Conservation (phyloP, 2,888 invertebrate genomes). For the Ditula angustiorana region DNA sequence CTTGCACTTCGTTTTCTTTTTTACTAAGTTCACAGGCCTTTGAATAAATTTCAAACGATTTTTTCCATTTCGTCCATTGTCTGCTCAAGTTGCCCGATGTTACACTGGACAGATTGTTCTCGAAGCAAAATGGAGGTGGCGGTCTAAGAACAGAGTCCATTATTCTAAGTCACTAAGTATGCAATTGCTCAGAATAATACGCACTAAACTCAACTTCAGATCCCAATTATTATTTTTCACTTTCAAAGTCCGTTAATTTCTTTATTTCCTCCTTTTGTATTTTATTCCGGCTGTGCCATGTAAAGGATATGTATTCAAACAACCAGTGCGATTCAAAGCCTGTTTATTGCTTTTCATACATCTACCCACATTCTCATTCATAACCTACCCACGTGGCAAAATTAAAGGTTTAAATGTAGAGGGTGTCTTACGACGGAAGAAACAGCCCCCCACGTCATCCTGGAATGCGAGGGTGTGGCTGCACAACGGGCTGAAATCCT, state of each 20-base stretch:
- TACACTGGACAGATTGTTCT: conserved; percentile 18
- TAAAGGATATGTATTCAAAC: background rate
- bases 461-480: no score
- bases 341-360: background rate
- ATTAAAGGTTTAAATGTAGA: no score
- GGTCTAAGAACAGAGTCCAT: conserved; percentile 34
- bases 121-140: conserved; percentile 29
- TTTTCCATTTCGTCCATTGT: conserved; percentile 11
- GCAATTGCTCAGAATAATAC: background rate
- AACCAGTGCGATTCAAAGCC: background rate
- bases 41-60: conserved; percentile 6
- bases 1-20: background rate
- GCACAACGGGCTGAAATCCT: no score
- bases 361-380: background rate
- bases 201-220: background rate
- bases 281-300: background rate
- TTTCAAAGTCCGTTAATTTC: background rate
- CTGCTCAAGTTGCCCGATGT: conserved; percentile 22
- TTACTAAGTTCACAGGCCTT: background rate
- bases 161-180: background rate
- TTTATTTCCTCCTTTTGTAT: background rate
- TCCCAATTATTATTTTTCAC: background rate
- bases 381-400: no score
- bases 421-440: no score
- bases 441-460: no score